Evolutionary conservation across 2,888 invertebrate species (phyloP), one percentile per base, ranked within the genome.

Genomic region (Noctua comes): DNA sequence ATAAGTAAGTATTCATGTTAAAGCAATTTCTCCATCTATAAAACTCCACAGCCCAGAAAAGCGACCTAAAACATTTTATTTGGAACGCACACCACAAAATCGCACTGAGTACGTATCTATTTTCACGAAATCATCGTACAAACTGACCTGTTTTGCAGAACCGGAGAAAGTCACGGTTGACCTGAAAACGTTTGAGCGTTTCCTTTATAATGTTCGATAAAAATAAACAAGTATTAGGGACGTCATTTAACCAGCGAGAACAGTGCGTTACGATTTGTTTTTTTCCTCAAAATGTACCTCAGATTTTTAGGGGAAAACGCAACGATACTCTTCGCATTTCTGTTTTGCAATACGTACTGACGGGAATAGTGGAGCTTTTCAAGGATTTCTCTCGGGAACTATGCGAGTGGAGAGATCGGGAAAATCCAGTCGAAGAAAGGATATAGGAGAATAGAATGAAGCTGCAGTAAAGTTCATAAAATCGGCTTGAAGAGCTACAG

Each of bases 241-340:
- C 46, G 85, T 79, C 76, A 87, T 79, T 81, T 85, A 76, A 81
- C 72, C 71, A 73, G 59, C 16, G 68, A 16, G 31, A 78, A 78
- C 75, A 87, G 76, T 82, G 82, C 79, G 79, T 82, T 85, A 85
- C 76, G 76, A 86, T 86, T 81, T 78, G 82, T 82, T 87, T 87
- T 87, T 85, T 86, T 82, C 85, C 85, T 79, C 68, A 51, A 81
- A 77, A 76, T 74, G 68, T 81, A 70, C 59, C 36, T 27, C n/a
- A 62, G 51, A 84, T 76, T 73, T 76, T 74, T 24, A 57, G 64
- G 62, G 68, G 64, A 71, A 65, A 71, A 76, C 72, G 73, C 46
- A 79, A 57, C 54, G 21, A 73, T 57, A 27, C 54, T 64, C 24
- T 68, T 36, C n/a, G 46, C 69, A 27, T 78, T 84, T 80, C 73